A percentile compares a stretch with the other conserved stretches of the same genome.
phyloP scores from a whole-genome alignment of 2,113 vertebrate genomes.

The Sporophila hypoxantha region DNA sequence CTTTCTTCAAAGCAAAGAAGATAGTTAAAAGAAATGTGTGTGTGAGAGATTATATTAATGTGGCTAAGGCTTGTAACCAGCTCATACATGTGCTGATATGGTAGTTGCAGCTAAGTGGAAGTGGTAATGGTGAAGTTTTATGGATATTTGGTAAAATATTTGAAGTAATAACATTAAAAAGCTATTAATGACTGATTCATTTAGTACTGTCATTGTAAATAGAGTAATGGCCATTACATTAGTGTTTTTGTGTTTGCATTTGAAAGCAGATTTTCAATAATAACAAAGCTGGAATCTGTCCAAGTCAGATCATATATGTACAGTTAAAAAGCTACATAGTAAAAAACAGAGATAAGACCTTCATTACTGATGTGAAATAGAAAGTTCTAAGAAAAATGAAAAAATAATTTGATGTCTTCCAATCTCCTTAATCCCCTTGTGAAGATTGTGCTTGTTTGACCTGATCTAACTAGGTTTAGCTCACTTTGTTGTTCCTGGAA shows the following conservation, averaged over 20 bases:
- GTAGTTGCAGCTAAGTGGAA: neutral
- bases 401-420: slow-evolving; percentile 34
- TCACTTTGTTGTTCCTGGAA: slow-evolving; percentile 37
- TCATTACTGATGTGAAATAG: slow-evolving; percentile 16
- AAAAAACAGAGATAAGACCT: slow-evolving; percentile 39
- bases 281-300: slow-evolving; percentile 20
- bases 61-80: neutral
- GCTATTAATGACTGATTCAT: neutral
- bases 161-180: neutral
- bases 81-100: neutral
- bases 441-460: slow-evolving; percentile 20
- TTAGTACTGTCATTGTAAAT: neutral
- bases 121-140: neutral
- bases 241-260: neutral
- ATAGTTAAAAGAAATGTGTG: neutral
- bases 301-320: neutral
- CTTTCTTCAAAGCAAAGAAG: slow-evolving; percentile 20
- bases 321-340: slow-evolving; percentile 12
- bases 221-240: neutral
- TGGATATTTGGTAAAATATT: neutral
- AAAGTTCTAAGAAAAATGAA: slow-evolving; percentile 23
- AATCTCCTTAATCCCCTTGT: slow-evolving; percentile 5
- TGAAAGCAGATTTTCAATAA: slow-evolving; percentile 34
- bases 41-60: neutral
- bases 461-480: slow-evolving; percentile 23